phyloP scores from a whole-genome alignment of 1,140 invertebrate genomes.

The Conopomorpha cramerella region DNA sequence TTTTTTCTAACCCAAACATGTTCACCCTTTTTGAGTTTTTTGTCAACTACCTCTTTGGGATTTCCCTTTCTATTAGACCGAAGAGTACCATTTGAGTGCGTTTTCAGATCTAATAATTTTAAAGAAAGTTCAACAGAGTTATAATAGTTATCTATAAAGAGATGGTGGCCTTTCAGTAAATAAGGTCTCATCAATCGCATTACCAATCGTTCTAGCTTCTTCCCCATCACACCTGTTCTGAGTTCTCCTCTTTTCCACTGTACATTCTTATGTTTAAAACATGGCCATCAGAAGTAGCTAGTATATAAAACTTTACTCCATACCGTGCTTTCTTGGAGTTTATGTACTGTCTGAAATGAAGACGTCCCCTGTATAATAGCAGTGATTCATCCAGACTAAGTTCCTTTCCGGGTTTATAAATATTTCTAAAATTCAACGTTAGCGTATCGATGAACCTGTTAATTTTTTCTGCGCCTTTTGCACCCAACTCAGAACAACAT shows the following conservation, averaged over 20 bases:
- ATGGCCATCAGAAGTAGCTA: not conserved
- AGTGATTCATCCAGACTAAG: conserved; percentile 2
- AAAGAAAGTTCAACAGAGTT: not conserved
- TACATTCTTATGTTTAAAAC: not conserved
- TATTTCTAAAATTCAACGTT: conserved; percentile 10
- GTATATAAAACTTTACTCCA: conserved; percentile 3
- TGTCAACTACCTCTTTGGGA: not conserved
- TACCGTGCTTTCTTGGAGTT: not conserved
- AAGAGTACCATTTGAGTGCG: conserved; percentile 1
- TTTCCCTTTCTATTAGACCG: not conserved
- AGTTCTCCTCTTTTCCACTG: not conserved
- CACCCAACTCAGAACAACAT: not conserved
- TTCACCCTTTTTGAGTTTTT: not conserved
- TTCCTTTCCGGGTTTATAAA: conserved; percentile 3
- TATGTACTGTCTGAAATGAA: not conserved
- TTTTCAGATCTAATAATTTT: not conserved
- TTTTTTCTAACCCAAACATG: no score
- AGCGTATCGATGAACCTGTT: conserved; percentile 8
- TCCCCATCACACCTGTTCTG: not conserved
- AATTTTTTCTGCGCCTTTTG: conserved; percentile 6
- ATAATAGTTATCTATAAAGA: conserved; percentile 4
- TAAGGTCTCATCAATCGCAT: not conserved
- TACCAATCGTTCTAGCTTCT: not conserved
- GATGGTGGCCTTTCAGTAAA: not conserved
- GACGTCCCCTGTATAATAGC: not conserved